Percentiles rank a stretch among this genome's conserved stretches.
Evolutionary conservation across 2,113 vertebrate species (phyloP).

Genomic region (Apaloderma vittatum): DNA sequence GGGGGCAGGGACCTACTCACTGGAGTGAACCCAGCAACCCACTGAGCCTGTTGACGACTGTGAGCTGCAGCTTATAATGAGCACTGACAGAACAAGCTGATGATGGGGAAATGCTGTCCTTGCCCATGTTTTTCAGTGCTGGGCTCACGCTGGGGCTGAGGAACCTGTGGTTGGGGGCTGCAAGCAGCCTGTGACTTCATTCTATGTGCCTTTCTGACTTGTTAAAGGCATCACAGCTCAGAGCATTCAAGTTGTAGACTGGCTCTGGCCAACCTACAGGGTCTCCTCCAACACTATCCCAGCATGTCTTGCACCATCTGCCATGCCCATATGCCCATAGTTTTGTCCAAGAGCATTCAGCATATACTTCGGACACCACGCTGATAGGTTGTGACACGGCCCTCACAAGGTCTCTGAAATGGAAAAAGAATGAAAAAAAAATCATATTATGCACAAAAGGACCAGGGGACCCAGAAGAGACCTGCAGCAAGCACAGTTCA

Average conservation of each 20-base stretch:
- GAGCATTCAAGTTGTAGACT: neutral
- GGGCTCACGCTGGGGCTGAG: neutral
- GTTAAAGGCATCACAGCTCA: neutral
- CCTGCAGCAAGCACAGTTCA: neutral
- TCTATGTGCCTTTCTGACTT: neutral
- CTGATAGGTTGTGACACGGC: neutral
- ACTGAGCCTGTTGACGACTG: neutral
- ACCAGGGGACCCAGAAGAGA: neutral
- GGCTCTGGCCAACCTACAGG: neutral
- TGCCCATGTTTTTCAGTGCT: neutral
- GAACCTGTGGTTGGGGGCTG: neutral
- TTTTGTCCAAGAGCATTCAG: neutral
- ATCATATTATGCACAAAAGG: neutral
- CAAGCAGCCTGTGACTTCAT: neutral
- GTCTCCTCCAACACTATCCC: neutral
- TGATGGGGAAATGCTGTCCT: neutral
- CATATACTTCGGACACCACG: too few relatives aligned
- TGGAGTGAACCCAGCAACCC: neutral
- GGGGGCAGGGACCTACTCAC: neutral
- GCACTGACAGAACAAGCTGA: neutral
- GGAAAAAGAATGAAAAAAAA: neutral
- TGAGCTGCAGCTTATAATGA: neutral
- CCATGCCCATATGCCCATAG: neutral
- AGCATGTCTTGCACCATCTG: constrained; percentile 9
- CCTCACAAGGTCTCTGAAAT: neutral